Percentiles rank a stretch among this genome's conserved stretches.
Evolutionary conservation across 2,113 vertebrate genomes (phyloP).

Genomic region (Menura novaehollandiae): DNA sequence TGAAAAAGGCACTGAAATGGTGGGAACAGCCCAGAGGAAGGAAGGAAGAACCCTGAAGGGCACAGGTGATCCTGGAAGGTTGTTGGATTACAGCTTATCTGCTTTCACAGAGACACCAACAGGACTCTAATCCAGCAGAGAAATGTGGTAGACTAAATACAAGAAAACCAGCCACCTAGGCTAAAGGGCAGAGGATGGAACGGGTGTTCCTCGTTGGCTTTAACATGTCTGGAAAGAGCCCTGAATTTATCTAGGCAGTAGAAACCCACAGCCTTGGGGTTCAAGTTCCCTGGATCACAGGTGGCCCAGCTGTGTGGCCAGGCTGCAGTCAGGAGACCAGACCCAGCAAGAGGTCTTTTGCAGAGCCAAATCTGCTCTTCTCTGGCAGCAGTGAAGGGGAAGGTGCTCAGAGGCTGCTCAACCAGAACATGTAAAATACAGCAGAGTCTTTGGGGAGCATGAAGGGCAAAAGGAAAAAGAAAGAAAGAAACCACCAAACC

Average conservation of each 20-base stretch:
- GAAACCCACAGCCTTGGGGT: background rate
- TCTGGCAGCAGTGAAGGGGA: background rate
- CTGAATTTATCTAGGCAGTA: background rate
- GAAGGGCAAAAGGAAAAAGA: background rate
- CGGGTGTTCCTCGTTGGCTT: fast-evolving
- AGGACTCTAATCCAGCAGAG: background rate
- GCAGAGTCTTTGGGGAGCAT: fast-evolving
- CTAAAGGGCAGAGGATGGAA: background rate
- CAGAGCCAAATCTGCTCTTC: background rate
- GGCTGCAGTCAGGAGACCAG: background rate
- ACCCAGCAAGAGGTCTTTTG: background rate
- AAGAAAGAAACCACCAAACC: background rate
- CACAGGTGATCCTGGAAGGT: background rate
- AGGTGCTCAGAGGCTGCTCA: background rate
- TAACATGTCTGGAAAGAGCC: background rate
- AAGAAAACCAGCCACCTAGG: background rate
- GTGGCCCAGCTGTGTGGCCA: background rate
- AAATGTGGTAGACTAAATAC: background rate
- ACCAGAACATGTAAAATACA: background rate
- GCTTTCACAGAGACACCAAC: background rate
- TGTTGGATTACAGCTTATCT: background rate
- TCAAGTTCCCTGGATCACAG: background rate
- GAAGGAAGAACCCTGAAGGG: background rate
- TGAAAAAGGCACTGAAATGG: background rate
- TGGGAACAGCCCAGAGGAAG: background rate